Evolutionary conservation across 2,797 vertebrate genomes (phyloP), one percentile per base, ranked within the genome.

Genomic region (Xiphorhynchus erythropygius): DNA sequence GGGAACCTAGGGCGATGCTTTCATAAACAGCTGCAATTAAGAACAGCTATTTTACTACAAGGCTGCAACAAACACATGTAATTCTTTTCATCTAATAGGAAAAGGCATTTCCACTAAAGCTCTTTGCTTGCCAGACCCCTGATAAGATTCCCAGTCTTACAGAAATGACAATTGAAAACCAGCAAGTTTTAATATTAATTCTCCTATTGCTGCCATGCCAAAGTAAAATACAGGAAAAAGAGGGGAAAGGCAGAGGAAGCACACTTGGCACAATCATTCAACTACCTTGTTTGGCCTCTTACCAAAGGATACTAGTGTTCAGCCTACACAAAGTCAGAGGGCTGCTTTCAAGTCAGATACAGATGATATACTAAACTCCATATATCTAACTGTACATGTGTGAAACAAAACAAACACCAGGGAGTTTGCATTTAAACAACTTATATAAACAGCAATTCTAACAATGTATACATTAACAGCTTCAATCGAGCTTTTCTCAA

Each of bases 321-420:
- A 84, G 32, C 68, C 49, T 47, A 56, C 33, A 93, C 80, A 88
- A 90, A 97, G 56, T 95, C 95, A 94, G 22, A 88, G 28, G 37
- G 59, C 64, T 90, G 80, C 89, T 96, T 91, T 84, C 81, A 93
- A 89, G 76, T 84, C 41, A 91, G 88, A 92, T 60, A 93, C 6
- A 78, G 15, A 91, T 65, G 75, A 96, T 64, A 52, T 12, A 74
- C 41, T 84, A 87, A 93, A 83, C 24, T 24, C 76, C 76, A 82
- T 30, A 53, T 5, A 65, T 9, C 2, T 16, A 79, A 56, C 3
- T 64, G 12, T 12, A 46, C 56, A 69, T 53, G 70, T 92, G 90
- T 85, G 80, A 94, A 93, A 85, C 47, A 93, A 96, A 96, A 96
- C 52, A 84, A 91, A 82, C 77, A 69, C 8, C 11, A 53, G 28